Percentiles rank a stretch among this genome's conserved stretches.
phyloP scores from a whole-genome alignment of 2,888 invertebrate species.

The Apomyelois bistriatella region DNA sequence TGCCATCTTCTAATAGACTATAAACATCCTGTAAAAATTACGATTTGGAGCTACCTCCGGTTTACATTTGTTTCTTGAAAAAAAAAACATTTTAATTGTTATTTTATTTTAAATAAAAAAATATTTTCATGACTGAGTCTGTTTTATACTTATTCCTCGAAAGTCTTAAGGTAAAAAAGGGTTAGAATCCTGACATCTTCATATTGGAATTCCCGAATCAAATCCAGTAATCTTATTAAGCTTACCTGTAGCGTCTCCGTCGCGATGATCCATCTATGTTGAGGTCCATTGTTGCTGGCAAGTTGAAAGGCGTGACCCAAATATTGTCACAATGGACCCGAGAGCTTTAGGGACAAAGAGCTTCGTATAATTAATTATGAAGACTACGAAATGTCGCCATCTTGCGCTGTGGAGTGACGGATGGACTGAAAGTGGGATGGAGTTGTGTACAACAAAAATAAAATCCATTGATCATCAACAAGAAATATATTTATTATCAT shows the following conservation, averaged over 20 bases:
- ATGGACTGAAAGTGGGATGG: slow-evolving; percentile 31
- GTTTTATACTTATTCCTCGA: no score
- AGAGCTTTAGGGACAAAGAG: slow-evolving; percentile 69
- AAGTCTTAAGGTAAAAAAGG: not conserved
- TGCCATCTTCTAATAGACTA: no score
- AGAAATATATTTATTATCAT: no score
- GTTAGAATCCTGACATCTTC: slow-evolving; percentile 3
- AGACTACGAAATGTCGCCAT: slow-evolving; percentile 71
- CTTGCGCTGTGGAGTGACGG: slow-evolving; percentile 51
- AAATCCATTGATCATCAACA: no score
- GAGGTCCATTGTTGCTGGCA: slow-evolving; percentile 52
- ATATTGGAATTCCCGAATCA: slow-evolving; percentile 6
- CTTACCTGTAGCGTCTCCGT: slow-evolving; percentile 57
- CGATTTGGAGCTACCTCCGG: no score
- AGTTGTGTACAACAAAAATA: slow-evolving; percentile 19
- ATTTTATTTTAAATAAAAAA: no score
- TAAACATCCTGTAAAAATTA: no score
- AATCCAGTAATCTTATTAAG: slow-evolving; percentile 21
- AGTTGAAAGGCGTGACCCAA: slow-evolving; percentile 72
- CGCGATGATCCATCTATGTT: slow-evolving; percentile 69
- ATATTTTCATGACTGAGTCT: no score
- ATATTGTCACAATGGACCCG: slow-evolving; percentile 75
- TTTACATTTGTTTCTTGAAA: no score
- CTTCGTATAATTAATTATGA: slow-evolving; percentile 75
- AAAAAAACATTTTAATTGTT: no score